Evolutionary conservation across 1,140 invertebrate species (phyloP).

Genomic region (Bombus pyrosoma): DNA sequence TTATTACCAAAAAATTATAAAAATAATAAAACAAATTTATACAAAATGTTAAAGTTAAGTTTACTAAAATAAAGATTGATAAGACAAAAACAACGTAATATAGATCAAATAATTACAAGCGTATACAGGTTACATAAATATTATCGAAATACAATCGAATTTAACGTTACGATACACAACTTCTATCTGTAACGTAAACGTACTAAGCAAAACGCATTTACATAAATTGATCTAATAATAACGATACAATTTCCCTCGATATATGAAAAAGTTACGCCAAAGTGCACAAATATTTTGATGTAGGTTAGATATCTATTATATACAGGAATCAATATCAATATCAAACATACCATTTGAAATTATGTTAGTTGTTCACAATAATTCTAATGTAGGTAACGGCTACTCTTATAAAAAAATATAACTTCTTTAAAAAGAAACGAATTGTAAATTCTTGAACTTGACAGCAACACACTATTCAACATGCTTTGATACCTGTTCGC

Average conservation of each 20-base stretch:
- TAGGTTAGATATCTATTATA: slow-evolving; percentile 6
- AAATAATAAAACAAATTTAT: neutral
- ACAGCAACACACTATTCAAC: neutral
- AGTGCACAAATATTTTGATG: neutral
- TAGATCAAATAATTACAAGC: neutral
- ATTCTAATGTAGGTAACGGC: neutral
- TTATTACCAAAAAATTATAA: neutral
- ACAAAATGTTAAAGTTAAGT: neutral
- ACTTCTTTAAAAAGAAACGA: neutral
- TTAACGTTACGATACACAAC: neutral
- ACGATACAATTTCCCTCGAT: neutral
- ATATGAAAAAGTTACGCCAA: neutral
- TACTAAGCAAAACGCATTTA: neutral
- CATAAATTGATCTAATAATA: too few species aligned
- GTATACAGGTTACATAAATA: slow-evolving; percentile 10
- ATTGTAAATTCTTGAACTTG: slow-evolving; percentile 10
- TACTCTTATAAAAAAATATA: slow-evolving; percentile 1
- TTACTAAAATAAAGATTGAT: neutral
- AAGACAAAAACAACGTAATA: neutral
- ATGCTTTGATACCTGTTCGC: neutral
- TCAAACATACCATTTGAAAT: neutral
- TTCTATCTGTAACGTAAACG: neutral
- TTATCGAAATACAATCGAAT: neutral
- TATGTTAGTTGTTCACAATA: too few species aligned
- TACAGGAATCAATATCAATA: neutral